Percentiles rank a stretch among this genome's conserved stretches.
These are phyloP conservation scores for Larimichthys crocea DNA, from an alignment of 2,113 vertebrate genomes.

Conservation along the genomic window DNA sequence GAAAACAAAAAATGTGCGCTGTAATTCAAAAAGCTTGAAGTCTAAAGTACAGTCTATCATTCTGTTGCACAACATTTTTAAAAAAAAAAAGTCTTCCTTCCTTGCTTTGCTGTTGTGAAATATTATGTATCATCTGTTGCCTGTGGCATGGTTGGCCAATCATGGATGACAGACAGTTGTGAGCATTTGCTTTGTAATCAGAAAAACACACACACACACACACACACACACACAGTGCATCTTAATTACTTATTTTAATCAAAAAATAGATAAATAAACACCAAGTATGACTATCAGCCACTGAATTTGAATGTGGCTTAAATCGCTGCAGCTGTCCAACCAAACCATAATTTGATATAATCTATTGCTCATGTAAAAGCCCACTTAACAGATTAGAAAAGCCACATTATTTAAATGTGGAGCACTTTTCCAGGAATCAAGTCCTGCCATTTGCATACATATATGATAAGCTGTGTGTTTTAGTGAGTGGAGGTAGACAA, in stretches of 20 bases:
- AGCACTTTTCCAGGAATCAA: background rate
- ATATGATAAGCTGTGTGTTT: background rate
- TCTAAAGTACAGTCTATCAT: background rate
- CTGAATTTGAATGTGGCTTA: background rate
- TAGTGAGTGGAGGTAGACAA: background rate
- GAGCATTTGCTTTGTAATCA: constrained; percentile 17
- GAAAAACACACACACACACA: background rate
- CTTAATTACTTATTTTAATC: background rate
- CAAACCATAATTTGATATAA: constrained; percentile 5
- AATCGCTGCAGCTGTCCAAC: background rate
- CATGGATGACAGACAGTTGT: background rate
- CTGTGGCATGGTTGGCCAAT: background rate
- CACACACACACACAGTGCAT: background rate
- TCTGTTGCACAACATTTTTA: constrained; percentile 31
- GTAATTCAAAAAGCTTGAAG: background rate
- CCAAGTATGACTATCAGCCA: background rate
- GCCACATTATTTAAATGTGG: constrained; percentile 36
- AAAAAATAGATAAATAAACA: background rate
- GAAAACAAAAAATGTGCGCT: background rate
- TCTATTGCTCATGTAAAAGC: background rate
- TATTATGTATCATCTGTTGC: constrained; percentile 18
- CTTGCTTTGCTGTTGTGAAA: constrained; percentile 40
- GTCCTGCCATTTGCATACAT: constrained; percentile 7
- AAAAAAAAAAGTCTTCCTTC: background rate
- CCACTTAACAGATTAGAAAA: constrained; percentile 8